Base-by-base conservation (phyloP, 2,888 invertebrate species). In the Cacoxenus indagator region DNA sequence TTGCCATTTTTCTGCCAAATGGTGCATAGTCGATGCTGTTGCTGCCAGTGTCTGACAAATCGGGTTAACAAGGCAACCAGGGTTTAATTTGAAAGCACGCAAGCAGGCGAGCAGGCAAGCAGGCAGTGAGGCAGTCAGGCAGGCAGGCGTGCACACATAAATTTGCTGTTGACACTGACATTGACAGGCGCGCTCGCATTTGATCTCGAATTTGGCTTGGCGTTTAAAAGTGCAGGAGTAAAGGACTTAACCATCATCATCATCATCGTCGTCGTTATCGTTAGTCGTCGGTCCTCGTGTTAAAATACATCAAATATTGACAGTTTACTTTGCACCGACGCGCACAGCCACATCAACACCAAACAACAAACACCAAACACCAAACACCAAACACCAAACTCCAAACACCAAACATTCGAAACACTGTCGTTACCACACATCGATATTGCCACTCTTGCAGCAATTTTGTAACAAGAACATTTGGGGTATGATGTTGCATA, bases 291-390 rank as follows among this genome's bases (percentile, higher is more conserved):
- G n/a, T n/a, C n/a, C n/a, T n/a, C n/a, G 80, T 84, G 80, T 80
- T 84, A 80, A 80, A 84, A 80, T 75, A 80, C 82, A 84, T 82
- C 80, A 80, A 80, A 80, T 80, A 80, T 84, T 80, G 80, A 80
- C 80, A 84, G 84, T 80, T 80, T 84, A 77, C 84, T 84, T 81
- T 78, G 72, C 77, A 71, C 78, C 71, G 78, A 65, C 73, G 57
- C 72, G 62, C 64, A 43, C 45, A 11, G 27, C 65, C 70, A 62
- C 66, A 27, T 9, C n/a, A 17, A 26, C 31, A 29, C 26, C 11
- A 43, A n/a, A n/a, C n/a, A n/a, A n/a, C n/a, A n/a, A n/a, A n/a
- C n/a, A n/a, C n/a, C n/a, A n/a, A n/a, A n/a, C n/a, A n/a, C n/a
- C n/a, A n/a, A n/a, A n/a, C n/a, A n/a, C n/a, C n/a, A n/a, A n/a